Conservation (phyloP, 2,797 vertebrate genomes). For the Vireo griseus region DNA sequence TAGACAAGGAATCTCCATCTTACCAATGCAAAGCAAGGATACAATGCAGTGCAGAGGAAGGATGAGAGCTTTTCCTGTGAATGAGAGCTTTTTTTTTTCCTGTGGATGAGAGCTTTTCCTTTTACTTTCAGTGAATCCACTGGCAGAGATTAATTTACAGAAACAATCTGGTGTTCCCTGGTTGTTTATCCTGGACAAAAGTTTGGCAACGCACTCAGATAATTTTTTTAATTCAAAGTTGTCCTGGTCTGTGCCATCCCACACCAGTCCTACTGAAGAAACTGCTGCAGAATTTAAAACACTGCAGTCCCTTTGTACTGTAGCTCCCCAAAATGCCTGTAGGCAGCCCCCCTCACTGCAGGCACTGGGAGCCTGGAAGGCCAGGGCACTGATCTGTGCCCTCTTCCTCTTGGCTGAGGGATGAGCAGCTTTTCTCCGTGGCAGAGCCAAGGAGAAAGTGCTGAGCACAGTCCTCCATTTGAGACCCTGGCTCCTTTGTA, state of each 20-base stretch:
- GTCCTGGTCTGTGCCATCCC: no score
- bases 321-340: background rate
- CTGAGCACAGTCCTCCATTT: background rate
- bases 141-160: background rate
- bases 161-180: background rate
- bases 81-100: background rate
- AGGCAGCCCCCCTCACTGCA: background rate
- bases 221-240: background rate
- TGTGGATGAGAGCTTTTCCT: background rate
- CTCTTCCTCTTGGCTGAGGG: accelerated
- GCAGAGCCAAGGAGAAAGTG: background rate
- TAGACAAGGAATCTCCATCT: background rate
- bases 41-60: background rate
- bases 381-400: background rate
- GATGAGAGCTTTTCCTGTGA: background rate
- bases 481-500: background rate
- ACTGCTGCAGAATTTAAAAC: background rate
- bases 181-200: background rate
- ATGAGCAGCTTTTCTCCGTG: background rate
- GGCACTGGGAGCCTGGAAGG: background rate
- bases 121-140: background rate
- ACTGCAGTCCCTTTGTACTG: background rate
- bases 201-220: background rate
- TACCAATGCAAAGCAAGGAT: background rate
- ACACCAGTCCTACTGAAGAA: background rate